Conservation (phyloP, 2,113 vertebrate genomes). For the Cromileptes altivelis region DNA sequence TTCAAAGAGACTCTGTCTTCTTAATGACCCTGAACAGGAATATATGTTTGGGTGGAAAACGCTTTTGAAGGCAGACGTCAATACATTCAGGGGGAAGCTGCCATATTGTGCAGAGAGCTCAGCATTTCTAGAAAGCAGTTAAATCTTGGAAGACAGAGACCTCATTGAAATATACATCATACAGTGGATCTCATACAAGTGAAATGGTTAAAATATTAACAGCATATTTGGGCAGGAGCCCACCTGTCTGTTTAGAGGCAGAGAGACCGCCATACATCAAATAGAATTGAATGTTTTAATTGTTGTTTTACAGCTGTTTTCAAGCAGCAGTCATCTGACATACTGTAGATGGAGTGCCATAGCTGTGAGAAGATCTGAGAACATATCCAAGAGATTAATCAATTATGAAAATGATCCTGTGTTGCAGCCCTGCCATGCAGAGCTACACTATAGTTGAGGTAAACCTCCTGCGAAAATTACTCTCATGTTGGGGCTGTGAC, state of each 20-base stretch:
- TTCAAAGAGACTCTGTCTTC: slow-evolving; percentile 18
- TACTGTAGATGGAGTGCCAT: not conserved
- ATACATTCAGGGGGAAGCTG: not conserved
- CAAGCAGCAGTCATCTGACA: not conserved
- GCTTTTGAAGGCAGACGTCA: not conserved
- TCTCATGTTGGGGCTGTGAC: not conserved
- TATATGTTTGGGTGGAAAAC: slow-evolving; percentile 1
- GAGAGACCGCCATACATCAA: not conserved
- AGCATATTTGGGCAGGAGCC: not conserved
- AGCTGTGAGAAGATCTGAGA: not conserved
- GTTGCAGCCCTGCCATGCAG: not conserved
- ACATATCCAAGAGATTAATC: not conserved
- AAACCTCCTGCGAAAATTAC: not conserved
- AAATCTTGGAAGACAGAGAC: not conserved
- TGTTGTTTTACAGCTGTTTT: not conserved
- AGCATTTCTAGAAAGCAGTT: not conserved
- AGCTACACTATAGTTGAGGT: not conserved
- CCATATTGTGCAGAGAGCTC: not conserved
- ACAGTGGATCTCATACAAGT: not conserved
- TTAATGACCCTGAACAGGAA: not conserved
- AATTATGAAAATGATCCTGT: not conserved
- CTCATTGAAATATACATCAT: not conserved
- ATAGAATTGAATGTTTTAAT: not conserved
- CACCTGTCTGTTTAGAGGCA: no score
- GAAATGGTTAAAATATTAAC: not conserved